Base-by-base conservation (phyloP, 1,140 invertebrate genomes). In the Aplysia californica region DNA sequence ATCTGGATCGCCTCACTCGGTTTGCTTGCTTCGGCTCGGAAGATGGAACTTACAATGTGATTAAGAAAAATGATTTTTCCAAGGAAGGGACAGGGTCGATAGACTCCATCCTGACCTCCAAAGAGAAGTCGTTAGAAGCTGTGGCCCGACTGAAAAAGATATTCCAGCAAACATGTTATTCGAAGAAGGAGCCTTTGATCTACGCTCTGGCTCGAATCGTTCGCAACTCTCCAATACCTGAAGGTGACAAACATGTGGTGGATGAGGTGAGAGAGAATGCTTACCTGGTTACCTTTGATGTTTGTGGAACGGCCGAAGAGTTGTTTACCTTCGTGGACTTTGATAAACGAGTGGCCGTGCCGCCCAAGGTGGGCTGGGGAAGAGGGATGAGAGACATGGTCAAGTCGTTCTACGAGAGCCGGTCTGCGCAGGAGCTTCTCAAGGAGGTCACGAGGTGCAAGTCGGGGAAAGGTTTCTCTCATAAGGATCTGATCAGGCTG, bases 401-500 rank as follows among this genome's bases (percentile, higher is more conserved):
- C 1, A 89, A 88, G 55, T 88, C 90, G 21, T 94, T 93, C 93
- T 94, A 94, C 81, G 85, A 87, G 31, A 89, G 83, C 2, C 92
- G 92, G 79, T 86, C 91, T 31, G 89, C 93, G 2, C 87, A 92
- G 82, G 90, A 92, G 59, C 86, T 94, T 2, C 92, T 92, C 0
- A 90, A 92, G 78, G 91, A 92, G 71, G 90, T 93, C 0, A 93
- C 92, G 1, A 91, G 91, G 84, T 92, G 91, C 26, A 91, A 90
- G 76, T 90, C 91, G 2, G 91, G 92, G 80, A 90, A 93, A 81
- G 92, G 93, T 3, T 93, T 93, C 89, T 92, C 92, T 1, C 94
- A 94, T 84, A 92, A 92, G 78, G 93, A 93, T 82, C 89, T 94
- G 26, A 86, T 94, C 1, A 91, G 92, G 78, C 90, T 94, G 68